Evolutionary conservation across 2,888 invertebrate genomes (phyloP).

Genomic region (Agonopterix subpropinquella): DNA sequence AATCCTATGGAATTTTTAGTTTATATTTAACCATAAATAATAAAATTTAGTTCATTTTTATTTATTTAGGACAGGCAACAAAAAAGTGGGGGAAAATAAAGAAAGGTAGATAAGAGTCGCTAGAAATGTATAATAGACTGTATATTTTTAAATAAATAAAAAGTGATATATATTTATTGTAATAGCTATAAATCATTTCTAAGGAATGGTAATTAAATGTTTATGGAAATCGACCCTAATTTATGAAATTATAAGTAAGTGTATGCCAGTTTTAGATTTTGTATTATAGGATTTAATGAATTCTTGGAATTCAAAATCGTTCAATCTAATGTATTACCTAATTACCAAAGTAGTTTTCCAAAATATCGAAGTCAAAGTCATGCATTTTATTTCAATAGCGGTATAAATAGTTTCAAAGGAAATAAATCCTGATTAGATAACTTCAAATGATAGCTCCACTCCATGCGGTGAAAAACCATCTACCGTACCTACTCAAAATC

Average conservation of each 20-base stretch:
- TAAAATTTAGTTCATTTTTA: neutral
- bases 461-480: too few species aligned
- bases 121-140: slow-evolving; percentile 14
- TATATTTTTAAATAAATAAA: slow-evolving; percentile 12
- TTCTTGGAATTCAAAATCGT: slow-evolving; percentile 13
- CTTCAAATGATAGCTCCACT: too few species aligned
- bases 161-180: slow-evolving; percentile 15
- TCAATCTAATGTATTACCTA: neutral
- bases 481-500: too few species aligned
- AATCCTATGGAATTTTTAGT: slow-evolving; percentile 7
- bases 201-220: slow-evolving; percentile 8
- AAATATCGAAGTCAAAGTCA: neutral
- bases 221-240: slow-evolving; percentile 14
- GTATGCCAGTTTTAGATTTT: neutral
- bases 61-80: neutral
- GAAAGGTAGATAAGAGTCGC: slow-evolving; percentile 9
- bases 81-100: neutral
- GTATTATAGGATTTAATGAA: slow-evolving; percentile 2
- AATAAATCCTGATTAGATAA: too few species aligned
- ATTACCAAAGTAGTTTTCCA: neutral
- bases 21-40: neutral
- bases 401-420: too few species aligned
- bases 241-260: slow-evolving; percentile 2
- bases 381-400: too few species aligned
- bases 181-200: slow-evolving; percentile 11